Evolutionary conservation across 2,888 invertebrate genomes (phyloP), one percentile per base, ranked within the genome.

Genomic region (Chrysina gloriosa): DNA sequence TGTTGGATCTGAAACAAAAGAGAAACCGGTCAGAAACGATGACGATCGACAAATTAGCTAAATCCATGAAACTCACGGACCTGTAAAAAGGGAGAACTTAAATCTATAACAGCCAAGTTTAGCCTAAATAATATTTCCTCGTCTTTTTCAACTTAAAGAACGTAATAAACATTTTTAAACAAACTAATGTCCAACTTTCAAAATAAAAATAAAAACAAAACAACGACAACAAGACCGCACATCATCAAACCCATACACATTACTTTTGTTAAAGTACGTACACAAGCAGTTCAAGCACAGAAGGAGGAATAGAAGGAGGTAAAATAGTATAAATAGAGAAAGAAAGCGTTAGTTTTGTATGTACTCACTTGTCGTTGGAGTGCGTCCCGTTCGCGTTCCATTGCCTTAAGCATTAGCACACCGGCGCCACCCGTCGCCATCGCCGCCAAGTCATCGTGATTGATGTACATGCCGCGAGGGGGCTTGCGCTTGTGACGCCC

Each of bases 391-490:
- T 97, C 97, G 81, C 95, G 90, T 85, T 97, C 97, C 89, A 96
- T 93, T 79, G 93, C 91, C 85, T 92, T 92, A 79, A 98, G 90
- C 85, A 96, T 91, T 80, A 91, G 90, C 77, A 94, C 93, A 77
- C 92, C 92, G 82, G 91, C 91, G 83, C 83, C 77, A 84, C 84
- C 78, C 72, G 91, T 90, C 70, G 96, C 96, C 88, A 98, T 90
- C 77, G 94, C 91, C 76, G 95, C 92, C 84, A 98, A 89, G 88
- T 97, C 97, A 85, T 97, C 97, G 85, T 96, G 94, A 89, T 96
- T 96, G 86, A 98, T 94, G 88, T 95, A 95, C 92, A 98, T 96
- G 85, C 97, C 97, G 79, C 94, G 92, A 71, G 97, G 97, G 78
- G 97, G 94, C 83, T 94, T 94, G 81, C 96, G 92, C 85, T 90